A percentile compares a stretch with the other conserved stretches of the same genome.
Conservation (phyloP, 2,113 vertebrate genomes). For the Meriones unguiculatus region DNA sequence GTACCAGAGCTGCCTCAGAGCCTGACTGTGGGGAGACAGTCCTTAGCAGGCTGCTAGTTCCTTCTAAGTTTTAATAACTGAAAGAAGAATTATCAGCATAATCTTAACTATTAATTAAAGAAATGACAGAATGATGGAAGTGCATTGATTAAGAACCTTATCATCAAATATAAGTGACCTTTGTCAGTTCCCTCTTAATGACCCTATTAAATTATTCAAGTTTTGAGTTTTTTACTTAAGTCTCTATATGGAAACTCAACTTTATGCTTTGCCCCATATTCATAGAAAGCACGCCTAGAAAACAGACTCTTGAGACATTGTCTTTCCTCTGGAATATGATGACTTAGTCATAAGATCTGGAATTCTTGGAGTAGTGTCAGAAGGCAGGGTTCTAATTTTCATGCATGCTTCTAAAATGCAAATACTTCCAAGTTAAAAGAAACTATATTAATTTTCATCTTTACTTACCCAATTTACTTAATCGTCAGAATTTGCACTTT, state of each 20-base stretch:
- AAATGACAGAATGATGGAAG: constrained; percentile 46
- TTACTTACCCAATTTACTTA: constrained; percentile 67
- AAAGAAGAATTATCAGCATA: constrained; percentile 35
- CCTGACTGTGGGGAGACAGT: neutral
- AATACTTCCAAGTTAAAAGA: constrained; percentile 43
- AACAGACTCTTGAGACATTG: neutral
- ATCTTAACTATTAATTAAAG: constrained; percentile 53
- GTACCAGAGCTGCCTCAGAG: neutral
- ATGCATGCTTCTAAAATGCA: constrained; percentile 6
- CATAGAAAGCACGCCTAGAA: neutral
- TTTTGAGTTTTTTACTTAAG: neutral
- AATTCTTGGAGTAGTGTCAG: neutral
- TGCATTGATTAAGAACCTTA: constrained; percentile 1
- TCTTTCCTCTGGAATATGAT: neutral
- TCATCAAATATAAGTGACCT: constrained; percentile 46
- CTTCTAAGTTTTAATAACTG: constrained; percentile 14
- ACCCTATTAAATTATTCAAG: neutral
- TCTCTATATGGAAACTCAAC: constrained; percentile 21
- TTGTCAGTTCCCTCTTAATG: constrained; percentile 33
- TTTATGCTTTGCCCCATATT: neutral
- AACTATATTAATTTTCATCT: constrained; percentile 59
- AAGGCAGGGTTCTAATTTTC: neutral
- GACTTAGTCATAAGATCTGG: neutral
- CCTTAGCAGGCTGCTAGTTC: neutral
- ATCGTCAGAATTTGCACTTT: constrained; percentile 22